phyloP scores from a whole-genome alignment of 2,797 vertebrate genomes.

The Rhinella marina region DNA sequence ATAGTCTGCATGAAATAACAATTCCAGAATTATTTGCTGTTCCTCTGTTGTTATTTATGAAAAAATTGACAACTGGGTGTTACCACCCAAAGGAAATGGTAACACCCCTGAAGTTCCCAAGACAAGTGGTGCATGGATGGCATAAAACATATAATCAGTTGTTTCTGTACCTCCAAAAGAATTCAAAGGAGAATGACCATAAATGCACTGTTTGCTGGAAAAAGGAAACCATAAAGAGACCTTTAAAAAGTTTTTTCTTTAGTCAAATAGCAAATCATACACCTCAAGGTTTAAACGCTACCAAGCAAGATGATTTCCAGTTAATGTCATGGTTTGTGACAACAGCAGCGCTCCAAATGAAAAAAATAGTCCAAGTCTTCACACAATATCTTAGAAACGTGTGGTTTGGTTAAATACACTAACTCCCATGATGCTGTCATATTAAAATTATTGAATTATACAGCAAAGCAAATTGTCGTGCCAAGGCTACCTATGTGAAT shows the following conservation, averaged over 20 bases:
- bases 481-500: conserved; percentile 63
- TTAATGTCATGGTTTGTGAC: not conserved
- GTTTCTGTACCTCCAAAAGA: not conserved
- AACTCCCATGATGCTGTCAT: conserved; percentile 61
- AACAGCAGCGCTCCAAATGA: not conserved
- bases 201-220: not conserved
- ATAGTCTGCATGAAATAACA: no score
- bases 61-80: no score
- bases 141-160: not conserved
- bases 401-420: conserved; percentile 55
- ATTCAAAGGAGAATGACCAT: not conserved
- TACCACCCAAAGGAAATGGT: no score
- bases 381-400: conserved; percentile 36
- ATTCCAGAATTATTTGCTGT: no score
- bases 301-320: not conserved
- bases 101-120: no score
- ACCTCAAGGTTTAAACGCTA: not conserved
- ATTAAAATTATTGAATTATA: conserved; percentile 63
- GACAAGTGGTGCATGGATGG: no score
- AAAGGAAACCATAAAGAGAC: not conserved
- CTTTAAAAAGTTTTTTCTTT: not conserved
- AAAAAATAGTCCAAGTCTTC: not conserved
- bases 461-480: conserved; percentile 48
- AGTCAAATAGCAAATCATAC: not conserved
- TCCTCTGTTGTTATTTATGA: no score